phyloP scores from a whole-genome alignment of 2,888 invertebrate species.

The Oasisia sp. region DNA sequence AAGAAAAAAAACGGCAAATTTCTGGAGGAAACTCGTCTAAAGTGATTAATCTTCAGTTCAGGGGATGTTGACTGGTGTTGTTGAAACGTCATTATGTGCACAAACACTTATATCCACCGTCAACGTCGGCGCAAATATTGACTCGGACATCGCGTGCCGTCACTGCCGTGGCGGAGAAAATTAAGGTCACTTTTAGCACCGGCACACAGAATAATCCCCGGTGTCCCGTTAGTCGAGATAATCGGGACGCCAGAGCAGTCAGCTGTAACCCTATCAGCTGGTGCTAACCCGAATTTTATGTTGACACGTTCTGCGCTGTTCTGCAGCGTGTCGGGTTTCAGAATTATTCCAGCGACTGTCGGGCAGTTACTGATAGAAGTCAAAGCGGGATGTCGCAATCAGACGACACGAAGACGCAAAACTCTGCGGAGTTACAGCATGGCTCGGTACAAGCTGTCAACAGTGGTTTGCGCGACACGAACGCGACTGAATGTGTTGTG shows the following conservation, averaged over 20 bases:
- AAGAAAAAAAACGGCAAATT: not conserved
- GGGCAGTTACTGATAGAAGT: not conserved
- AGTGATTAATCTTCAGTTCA: not conserved
- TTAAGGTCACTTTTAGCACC: not conserved
- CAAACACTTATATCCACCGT: not conserved
- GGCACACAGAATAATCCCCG: not conserved
- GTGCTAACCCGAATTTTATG: slow-evolving; percentile 17
- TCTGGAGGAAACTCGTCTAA: not conserved
- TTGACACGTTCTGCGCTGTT: slow-evolving; percentile 17
- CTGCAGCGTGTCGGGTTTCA: slow-evolving; percentile 5
- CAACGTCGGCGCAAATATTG: not conserved
- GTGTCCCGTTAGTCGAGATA: not conserved
- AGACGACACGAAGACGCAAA: not conserved
- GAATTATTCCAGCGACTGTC: slow-evolving; percentile 17
- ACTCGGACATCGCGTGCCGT: not conserved
- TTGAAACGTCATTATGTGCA: slow-evolving; percentile 13
- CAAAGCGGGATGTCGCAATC: not conserved
- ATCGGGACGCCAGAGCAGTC: not conserved
- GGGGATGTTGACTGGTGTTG: not conserved
- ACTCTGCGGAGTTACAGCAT: not conserved
- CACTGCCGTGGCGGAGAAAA: not conserved
- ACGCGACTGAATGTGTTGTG: not conserved
- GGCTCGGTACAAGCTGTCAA: not conserved
- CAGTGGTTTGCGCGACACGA: not conserved
- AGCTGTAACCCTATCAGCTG: slow-evolving; percentile 13